Evolutionary conservation across 1,140 invertebrate species (phyloP).

Genomic region (Conus betulinus): DNA sequence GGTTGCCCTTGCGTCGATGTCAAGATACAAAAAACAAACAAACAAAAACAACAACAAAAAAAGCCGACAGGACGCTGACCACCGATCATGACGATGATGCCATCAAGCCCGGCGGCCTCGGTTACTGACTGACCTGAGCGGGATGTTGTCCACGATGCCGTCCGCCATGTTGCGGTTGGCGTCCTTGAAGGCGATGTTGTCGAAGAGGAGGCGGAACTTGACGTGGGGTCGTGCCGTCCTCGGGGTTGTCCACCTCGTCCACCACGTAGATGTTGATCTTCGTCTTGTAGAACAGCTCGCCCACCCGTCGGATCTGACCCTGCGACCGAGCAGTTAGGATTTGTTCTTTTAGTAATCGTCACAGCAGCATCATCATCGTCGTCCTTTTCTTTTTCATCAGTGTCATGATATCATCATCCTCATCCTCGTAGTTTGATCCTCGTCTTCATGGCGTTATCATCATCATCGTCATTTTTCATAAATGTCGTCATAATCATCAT

Average conservation of each 20-base stretch:
- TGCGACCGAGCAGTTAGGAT: background rate
- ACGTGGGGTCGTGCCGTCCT: conserved; percentile 94
- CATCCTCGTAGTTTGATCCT: too few species aligned
- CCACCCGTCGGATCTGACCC: conserved; percentile 88
- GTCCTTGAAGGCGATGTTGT: conserved; percentile 85
- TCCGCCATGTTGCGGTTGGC: conserved; percentile 43
- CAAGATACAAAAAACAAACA: too few species aligned
- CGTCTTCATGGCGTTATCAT: too few species aligned
- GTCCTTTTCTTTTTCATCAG: too few species aligned
- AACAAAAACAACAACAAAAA: too few species aligned
- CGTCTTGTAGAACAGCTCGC: conserved; percentile 93
- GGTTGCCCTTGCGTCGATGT: too few species aligned
- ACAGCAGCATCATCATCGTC: too few species aligned
- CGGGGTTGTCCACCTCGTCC: conserved; percentile 81
- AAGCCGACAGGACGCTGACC: background rate
- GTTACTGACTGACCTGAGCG: conserved; percentile 69
- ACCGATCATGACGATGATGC: background rate
- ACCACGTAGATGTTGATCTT: conserved; percentile 94
- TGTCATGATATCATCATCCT: too few species aligned
- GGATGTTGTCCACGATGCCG: conserved; percentile 54
- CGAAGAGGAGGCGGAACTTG: conserved; percentile 94
- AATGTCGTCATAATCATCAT: too few species aligned
- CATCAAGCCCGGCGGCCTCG: too few species aligned
- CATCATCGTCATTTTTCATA: too few species aligned
- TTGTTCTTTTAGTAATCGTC: too few species aligned